Percentiles rank a stretch among this genome's conserved stretches.
These are phyloP conservation scores for Enteromius unitaeniatus DNA, from an alignment of 2,797 vertebrate species.

Conservation along the genomic window DNA sequence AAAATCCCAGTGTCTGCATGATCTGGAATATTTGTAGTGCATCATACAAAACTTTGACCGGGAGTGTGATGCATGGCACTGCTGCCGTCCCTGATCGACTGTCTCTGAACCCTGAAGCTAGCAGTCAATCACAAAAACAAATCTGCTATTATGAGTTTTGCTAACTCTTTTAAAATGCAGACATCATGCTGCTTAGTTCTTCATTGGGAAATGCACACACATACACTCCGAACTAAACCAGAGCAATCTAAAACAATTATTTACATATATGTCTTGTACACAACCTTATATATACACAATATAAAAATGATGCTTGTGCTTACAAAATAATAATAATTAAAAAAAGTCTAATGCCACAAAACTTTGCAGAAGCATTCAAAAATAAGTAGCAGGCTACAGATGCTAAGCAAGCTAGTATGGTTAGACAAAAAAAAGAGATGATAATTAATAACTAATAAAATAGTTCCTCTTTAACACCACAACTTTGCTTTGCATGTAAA, in stretches of 20 bases:
- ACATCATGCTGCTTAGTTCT: slow-evolving; percentile 67
- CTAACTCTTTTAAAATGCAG: slow-evolving; percentile 38
- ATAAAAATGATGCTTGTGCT: slow-evolving; percentile 64
- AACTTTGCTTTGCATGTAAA: neutral
- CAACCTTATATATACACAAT: slow-evolving; percentile 27
- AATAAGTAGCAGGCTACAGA: slow-evolving; percentile 13
- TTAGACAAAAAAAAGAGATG: neutral
- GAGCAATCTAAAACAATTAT: slow-evolving; percentile 68
- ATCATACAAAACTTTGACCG: neutral
- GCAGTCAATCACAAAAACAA: slow-evolving; percentile 38
- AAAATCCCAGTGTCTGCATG: neutral
- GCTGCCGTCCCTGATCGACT: neutral
- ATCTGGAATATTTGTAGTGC: neutral
- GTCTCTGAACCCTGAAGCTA: slow-evolving; percentile 41
- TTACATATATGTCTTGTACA: slow-evolving; percentile 66
- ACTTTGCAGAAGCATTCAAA: slow-evolving; percentile 23
- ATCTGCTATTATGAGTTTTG: slow-evolving; percentile 1
- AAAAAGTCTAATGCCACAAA: slow-evolving; percentile 13
- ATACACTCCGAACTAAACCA: slow-evolving; percentile 58
- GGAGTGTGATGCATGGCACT: neutral
- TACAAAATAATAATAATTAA: neutral
- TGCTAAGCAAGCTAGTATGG: neutral
- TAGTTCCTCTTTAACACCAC: neutral
- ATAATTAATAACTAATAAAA: slow-evolving; percentile 3
- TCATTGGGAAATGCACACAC: slow-evolving; percentile 20